These are phyloP conservation scores for Oligia latruncula DNA, from an alignment of 2,888 invertebrate genomes.

Conservation along the genomic window DNA sequence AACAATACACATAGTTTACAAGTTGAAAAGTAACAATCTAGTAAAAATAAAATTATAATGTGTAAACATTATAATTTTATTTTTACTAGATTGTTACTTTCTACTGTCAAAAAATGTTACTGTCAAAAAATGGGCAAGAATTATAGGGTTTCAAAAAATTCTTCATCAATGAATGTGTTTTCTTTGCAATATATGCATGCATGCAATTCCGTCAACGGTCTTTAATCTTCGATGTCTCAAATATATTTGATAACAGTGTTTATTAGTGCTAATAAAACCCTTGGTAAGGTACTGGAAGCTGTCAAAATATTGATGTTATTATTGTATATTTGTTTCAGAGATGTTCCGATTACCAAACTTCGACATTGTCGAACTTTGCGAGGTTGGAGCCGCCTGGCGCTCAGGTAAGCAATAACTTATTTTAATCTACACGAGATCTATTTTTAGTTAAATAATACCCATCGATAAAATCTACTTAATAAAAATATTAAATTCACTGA, in stretches of 20 bases:
- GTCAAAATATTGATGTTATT: conserved; percentile 3
- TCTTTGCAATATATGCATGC: not conserved
- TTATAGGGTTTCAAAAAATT: not conserved
- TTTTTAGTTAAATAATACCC: not conserved
- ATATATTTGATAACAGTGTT: not conserved
- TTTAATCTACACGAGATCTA: not conserved
- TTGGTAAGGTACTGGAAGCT: too few relatives aligned
- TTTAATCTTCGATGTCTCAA: not conserved
- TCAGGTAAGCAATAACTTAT: conserved; percentile 90
- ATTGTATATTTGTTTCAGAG: conserved; percentile 91
- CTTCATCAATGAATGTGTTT: not conserved
- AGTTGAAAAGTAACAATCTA: too few relatives aligned
- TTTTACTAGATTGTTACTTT: too few relatives aligned
- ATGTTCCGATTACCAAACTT: conserved; percentile 97
- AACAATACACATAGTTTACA: too few relatives aligned
- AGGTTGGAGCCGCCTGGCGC: conserved; percentile 98
- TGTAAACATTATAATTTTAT: too few relatives aligned
- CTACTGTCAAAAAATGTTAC: too few relatives aligned
- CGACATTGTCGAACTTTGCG: conserved; percentile 96
- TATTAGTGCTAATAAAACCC: not conserved
- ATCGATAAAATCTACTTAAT: not conserved
- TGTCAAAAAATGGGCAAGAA: not conserved
- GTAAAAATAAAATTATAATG: not conserved
- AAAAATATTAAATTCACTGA: not conserved
- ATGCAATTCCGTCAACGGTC: not conserved